A percentile compares a stretch with the other conserved stretches of the same genome.
phyloP scores from a whole-genome alignment of 2,888 invertebrate species.

The Plebejus argus region DNA sequence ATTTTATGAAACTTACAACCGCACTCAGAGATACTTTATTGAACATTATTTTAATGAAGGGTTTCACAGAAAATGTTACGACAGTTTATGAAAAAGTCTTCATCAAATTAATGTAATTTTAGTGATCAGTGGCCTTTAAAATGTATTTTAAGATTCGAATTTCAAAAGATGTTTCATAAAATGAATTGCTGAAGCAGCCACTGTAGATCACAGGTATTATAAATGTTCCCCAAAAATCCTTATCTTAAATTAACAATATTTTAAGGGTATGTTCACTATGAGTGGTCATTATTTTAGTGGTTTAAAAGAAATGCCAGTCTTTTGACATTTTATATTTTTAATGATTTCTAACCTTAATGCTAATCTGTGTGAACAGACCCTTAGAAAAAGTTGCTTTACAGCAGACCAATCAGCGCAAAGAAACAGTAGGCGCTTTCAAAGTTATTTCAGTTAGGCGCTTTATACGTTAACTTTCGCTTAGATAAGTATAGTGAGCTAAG shows the following conservation, averaged over 20 bases:
- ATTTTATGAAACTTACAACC: no score
- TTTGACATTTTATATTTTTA: not conserved
- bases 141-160: not conserved
- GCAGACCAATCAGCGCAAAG: not conserved
- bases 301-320: not conserved
- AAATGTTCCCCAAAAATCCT: not conserved
- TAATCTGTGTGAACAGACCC: not conserved
- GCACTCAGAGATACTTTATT: no score
- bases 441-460: not conserved
- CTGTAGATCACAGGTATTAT: not conserved
- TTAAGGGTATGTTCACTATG: not conserved
- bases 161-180: not conserved
- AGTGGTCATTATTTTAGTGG: not conserved
- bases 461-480: not conserved
- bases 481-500: not conserved
- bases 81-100: not conserved
- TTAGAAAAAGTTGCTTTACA: not conserved
- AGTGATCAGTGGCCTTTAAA: not conserved
- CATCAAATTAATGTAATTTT: not conserved
- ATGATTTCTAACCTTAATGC: not conserved
- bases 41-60: not conserved
- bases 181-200: not conserved
- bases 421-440: not conserved
- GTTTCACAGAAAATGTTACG: not conserved
- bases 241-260: not conserved